These are phyloP conservation scores for Nettapus auritus DNA, from an alignment of 2,113 vertebrate genomes.

Conservation along the genomic window DNA sequence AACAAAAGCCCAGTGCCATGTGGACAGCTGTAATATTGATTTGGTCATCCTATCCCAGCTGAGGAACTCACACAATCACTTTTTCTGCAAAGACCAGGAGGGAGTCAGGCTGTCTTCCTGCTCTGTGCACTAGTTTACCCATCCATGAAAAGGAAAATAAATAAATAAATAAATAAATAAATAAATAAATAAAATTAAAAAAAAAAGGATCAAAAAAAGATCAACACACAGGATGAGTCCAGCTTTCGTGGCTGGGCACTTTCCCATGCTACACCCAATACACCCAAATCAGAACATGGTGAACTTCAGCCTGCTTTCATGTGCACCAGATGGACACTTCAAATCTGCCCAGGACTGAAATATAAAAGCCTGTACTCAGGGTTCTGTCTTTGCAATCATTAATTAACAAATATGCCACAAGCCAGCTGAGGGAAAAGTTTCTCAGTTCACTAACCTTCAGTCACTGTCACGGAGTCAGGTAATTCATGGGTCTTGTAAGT, in stretches of 20 bases:
- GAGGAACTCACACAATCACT: neutral
- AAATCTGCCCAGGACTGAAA: neutral
- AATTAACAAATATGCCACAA: neutral
- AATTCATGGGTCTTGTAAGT: neutral
- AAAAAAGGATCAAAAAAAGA: no score
- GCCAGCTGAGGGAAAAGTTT: neutral
- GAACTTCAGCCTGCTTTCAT: neutral
- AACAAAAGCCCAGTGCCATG: neutral
- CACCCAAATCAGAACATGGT: neutral
- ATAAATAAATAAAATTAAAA: no score
- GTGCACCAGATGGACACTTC: neutral
- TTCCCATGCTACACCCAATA: neutral
- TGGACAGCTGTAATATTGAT: neutral
- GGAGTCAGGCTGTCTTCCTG: neutral
- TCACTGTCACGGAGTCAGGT: neutral
- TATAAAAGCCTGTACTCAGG: neutral
- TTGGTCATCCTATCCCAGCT: neutral
- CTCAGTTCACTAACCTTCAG: neutral
- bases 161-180: no score
- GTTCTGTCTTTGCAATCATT: neutral
- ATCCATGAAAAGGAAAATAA: neutral
- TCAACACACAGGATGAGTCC: neutral
- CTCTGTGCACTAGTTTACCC: neutral
- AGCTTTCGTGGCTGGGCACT: neutral
- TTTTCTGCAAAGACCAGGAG: neutral